Percentiles rank a stretch among this genome's conserved stretches.
Evolutionary conservation across 2,797 vertebrate species (phyloP).

Genomic region (Chromis chromis): DNA sequence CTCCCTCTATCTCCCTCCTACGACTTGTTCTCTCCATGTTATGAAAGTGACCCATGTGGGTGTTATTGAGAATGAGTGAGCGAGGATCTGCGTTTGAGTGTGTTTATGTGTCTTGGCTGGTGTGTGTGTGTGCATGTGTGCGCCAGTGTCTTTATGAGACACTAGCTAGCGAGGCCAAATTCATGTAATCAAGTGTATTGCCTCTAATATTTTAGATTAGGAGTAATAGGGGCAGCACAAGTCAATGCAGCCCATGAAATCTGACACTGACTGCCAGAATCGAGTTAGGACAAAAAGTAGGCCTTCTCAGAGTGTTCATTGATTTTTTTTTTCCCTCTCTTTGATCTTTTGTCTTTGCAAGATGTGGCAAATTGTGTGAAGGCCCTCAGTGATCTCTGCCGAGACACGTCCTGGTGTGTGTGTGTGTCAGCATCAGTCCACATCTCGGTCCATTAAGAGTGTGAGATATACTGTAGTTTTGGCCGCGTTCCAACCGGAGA

Average conservation of each 20-base stretch:
- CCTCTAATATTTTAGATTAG: constrained; percentile 66
- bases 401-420: constrained; percentile 26
- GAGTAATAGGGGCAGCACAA: constrained; percentile 20
- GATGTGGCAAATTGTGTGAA: constrained; percentile 46
- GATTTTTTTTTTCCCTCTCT: constrained; percentile 24
- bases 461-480: constrained; percentile 61
- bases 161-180: constrained; percentile 53
- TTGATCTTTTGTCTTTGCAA: constrained; percentile 49
- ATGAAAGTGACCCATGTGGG: constrained; percentile 86
- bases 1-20: constrained; percentile 78
- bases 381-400: constrained; percentile 33
- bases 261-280: constrained; percentile 49
- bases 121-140: constrained; percentile 46
- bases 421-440: constrained; percentile 16
- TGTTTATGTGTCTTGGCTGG: constrained; percentile 44
- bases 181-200: constrained; percentile 72
- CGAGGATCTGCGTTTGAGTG: constrained; percentile 55
- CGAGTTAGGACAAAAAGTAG: constrained; percentile 44
- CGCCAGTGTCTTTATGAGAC: constrained; percentile 1
- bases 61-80: constrained; percentile 82
- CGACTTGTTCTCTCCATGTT: constrained; percentile 80
- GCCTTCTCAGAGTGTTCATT: constrained; percentile 24
- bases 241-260: constrained; percentile 52
- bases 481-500: constrained; percentile 57
- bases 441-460: constrained; percentile 50